Evolutionary conservation across 2,113 vertebrate species (phyloP).

Genomic region (Sakesphorus luctuosus): DNA sequence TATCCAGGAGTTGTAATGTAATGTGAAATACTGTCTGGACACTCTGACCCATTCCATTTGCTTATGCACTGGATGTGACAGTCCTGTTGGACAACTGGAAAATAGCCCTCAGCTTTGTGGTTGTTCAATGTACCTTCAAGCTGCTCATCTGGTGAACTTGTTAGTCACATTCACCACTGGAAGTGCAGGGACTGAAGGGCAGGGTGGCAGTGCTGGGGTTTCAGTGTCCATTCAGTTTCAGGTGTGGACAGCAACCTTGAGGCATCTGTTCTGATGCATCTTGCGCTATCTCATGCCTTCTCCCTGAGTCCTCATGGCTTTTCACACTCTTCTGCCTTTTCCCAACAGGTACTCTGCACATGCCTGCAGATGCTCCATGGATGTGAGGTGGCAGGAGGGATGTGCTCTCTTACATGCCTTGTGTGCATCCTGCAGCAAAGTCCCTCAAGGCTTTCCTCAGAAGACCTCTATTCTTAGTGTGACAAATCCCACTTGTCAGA

Average conservation of each 20-base stretch:
- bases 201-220: background rate
- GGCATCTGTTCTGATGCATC: background rate
- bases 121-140: background rate
- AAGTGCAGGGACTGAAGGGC: background rate
- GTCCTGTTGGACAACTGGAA: background rate
- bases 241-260: background rate
- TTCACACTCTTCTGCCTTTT: background rate
- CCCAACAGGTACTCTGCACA: background rate
- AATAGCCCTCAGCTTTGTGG: background rate
- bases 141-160: background rate
- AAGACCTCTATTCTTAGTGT: background rate
- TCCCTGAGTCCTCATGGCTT: rapidly evolving
- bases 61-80: background rate
- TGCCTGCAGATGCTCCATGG: background rate
- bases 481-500: background rate
- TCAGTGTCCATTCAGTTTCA: background rate
- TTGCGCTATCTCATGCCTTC: background rate
- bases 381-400: background rate
- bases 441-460: background rate
- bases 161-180: background rate
- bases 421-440: background rate
- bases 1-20: background rate
- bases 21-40: background rate
- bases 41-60: background rate
- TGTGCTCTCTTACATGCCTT: rapidly evolving